phyloP scores from a whole-genome alignment of 2,113 vertebrate species.

The Apeltes quadracus region DNA sequence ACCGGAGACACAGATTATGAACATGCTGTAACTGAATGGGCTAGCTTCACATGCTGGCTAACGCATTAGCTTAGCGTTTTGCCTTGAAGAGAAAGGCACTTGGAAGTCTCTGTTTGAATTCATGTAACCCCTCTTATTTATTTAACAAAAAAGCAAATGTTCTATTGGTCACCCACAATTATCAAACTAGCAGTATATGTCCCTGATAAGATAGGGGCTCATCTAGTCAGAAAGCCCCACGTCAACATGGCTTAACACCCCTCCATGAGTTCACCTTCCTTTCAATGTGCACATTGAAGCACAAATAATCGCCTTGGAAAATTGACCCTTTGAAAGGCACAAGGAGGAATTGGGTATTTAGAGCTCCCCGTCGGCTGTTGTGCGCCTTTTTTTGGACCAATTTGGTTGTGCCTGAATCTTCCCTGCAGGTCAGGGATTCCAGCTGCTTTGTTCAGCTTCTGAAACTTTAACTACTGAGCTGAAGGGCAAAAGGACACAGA shows the following conservation, averaged over 20 bases:
- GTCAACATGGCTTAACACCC: constrained; percentile 33
- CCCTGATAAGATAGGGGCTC: constrained; percentile 14
- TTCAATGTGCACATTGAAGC: constrained; percentile 33
- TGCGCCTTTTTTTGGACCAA: constrained; percentile 6
- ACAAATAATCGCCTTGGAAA: constrained; percentile 48
- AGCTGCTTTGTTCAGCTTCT: constrained; percentile 43
- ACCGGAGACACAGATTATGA: too few species aligned
- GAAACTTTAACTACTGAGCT: constrained; percentile 16
- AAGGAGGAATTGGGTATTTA: constrained; percentile 50
- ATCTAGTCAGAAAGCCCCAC: constrained; percentile 21
- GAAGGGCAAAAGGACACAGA: constrained; percentile 60
- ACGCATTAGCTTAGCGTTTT: not conserved
- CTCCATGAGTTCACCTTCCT: constrained; percentile 65
- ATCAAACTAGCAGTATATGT: not conserved
- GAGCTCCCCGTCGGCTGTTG: constrained; percentile 44
- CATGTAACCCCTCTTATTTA: too few species aligned
- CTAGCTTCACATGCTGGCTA: not conserved
- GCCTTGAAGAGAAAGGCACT: not conserved
- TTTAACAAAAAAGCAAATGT: not conserved
- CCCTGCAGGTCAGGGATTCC: constrained; percentile 12
- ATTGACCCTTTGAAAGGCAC: constrained; percentile 42
- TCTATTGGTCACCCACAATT: not conserved
- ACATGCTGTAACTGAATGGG: not conserved
- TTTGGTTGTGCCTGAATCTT: constrained; percentile 33
- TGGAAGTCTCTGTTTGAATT: not conserved